Base-by-base conservation (phyloP, 2,888 invertebrate species). In the Mimachlamys varia region DNA sequence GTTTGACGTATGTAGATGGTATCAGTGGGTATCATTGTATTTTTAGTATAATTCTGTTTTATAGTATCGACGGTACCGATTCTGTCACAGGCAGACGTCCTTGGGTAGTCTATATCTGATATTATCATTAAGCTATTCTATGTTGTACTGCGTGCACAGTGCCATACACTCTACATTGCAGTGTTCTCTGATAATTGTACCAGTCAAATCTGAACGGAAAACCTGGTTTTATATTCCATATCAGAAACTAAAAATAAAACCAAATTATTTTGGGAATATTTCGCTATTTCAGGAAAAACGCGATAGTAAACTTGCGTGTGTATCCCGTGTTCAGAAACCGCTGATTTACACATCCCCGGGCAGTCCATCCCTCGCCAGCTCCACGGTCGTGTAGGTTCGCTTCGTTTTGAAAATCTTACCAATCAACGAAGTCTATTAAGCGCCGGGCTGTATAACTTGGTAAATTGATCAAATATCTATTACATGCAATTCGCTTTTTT, bases 391-490 rank as follows among this genome's bases (percentile, higher is more conserved):
- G 76, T 76, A 76, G 53, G 13, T 76, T 22, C 76, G 33, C 33
- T 12, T 76, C 76, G 76, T 76, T 76, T 76, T 76, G 76, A 33
- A 76, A 33, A 76, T 76, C 76, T 76, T 76, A 76, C 76, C 76
- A 76, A 76, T 76, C 76, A 27, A 33, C 76, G 33, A 76, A 33
- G 33, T 33, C 7, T 76, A 76, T 76, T 76, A 33, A 76, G 33
- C 76, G 76, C 15, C 76, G 27, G 76, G 33, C 76, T 76, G 13
- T 33, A 33, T 76, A 76, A 76, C 76, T 5, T 33, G 3, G 76
- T 76, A 33, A 76, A 76, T 76, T 76, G 76, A 76, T 76, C 76
- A 76, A 76, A 76, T 76, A 27, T 76, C 76, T 22, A 33, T 76
- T 12, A 76, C 76, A 76, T 76, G 76, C 76, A 76, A 76, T 76